Evolutionary conservation across 2,888 invertebrate genomes (phyloP).

Genomic region (Choristoneura rosaceana): DNA sequence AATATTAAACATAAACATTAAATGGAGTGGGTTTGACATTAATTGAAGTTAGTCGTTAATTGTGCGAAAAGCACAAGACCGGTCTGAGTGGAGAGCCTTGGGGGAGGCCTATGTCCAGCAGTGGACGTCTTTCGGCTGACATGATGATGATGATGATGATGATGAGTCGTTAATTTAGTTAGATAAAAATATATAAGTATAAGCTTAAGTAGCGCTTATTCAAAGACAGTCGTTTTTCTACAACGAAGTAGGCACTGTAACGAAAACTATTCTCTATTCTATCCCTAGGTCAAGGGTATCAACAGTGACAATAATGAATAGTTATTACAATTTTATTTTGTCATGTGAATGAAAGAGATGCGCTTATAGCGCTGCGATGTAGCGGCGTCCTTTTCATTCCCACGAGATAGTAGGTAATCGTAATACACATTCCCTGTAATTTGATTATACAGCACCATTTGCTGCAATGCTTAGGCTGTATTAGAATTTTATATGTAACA

Average conservation of each 20-base stretch:
- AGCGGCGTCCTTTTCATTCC: neutral
- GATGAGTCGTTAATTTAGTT: no score
- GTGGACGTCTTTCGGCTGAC: no score
- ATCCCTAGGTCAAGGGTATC: conserved; percentile 5
- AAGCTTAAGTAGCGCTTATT: neutral
- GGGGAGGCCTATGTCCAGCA: no score
- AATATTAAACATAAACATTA: no score
- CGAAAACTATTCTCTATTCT: neutral
- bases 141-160: no score
- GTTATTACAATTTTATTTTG: conserved; percentile 14
- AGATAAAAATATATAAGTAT: no score
- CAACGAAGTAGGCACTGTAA: neutral
- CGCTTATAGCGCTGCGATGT: neutral
- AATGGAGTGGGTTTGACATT: no score
- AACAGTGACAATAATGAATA: neutral
- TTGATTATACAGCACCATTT: conserved; percentile 21
- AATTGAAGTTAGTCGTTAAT: no score
- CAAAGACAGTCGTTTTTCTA: neutral
- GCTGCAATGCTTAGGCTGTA: conserved; percentile 11
- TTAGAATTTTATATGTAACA: conserved; percentile 6
- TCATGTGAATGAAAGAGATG: conserved; percentile 11
- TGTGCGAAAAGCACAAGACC: no score
- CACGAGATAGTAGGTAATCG: neutral
- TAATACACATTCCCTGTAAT: conserved; percentile 18
- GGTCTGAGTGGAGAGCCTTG: no score